Percentiles rank a stretch among this genome's conserved stretches.
phyloP scores from a whole-genome alignment of 2,797 vertebrate genomes.

The Pantherophis alleghaniensis region DNA sequence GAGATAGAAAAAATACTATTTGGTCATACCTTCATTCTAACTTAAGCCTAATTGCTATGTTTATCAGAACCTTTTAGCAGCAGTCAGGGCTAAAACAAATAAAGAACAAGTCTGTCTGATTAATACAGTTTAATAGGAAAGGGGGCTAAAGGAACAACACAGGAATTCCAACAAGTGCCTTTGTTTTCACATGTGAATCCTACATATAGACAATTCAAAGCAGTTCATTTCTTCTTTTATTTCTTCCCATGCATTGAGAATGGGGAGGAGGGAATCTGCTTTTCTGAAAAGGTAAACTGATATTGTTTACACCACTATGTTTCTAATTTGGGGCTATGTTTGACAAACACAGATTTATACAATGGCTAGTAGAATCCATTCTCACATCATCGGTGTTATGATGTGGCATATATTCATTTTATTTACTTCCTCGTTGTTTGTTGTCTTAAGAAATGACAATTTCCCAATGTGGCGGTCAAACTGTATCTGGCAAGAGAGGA shows the following conservation, averaged over 20 bases:
- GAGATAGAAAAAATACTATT: neutral
- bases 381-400: neutral
- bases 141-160: neutral
- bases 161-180: neutral
- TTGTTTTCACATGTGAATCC: neutral
- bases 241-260: neutral
- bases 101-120: neutral
- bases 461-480: neutral
- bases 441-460: neutral
- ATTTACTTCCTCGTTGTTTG: neutral
- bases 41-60: neutral
- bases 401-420: neutral
- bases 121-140: neutral
- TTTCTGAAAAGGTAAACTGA: neutral
- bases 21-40: neutral
- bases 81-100: neutral
- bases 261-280: neutral
- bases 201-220: neutral
- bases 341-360: neutral
- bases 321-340: neutral
- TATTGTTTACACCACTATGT: neutral
- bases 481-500: conserved; percentile 9
- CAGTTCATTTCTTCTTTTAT: neutral
- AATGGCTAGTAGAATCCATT: neutral
- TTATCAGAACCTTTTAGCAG: neutral